A percentile compares a stretch with the other conserved stretches of the same genome.
Evolutionary conservation across 1,140 invertebrate genomes (phyloP).

Genomic region (Megathymus violae): DNA sequence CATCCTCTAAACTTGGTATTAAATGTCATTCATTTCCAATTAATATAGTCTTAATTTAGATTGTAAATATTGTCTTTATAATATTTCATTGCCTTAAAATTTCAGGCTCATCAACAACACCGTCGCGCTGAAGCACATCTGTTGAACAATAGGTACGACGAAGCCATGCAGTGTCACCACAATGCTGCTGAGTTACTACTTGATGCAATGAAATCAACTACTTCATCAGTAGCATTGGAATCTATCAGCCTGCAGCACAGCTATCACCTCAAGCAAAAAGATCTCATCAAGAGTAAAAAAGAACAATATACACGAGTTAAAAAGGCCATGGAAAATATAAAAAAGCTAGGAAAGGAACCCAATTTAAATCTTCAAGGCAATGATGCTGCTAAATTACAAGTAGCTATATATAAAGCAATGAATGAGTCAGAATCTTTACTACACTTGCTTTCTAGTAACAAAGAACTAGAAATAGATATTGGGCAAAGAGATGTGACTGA

Average conservation of each 20-base stretch:
- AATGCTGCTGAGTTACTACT: constrained; percentile 84
- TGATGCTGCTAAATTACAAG: constrained; percentile 79
- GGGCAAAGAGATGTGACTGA: constrained; percentile 56
- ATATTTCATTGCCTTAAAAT: constrained; percentile 26
- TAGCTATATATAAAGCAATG: constrained; percentile 85
- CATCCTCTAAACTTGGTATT: constrained; percentile 76
- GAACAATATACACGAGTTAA: constrained; percentile 85
- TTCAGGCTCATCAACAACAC: constrained; percentile 87
- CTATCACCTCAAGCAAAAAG: constrained; percentile 86
- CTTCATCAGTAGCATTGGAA: constrained; percentile 82
- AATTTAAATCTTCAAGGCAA: constrained; percentile 55
- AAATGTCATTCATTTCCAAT: constrained; percentile 8
- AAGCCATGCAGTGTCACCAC: constrained; percentile 86
- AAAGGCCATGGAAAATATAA: constrained; percentile 83
- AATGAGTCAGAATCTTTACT: constrained; percentile 87
- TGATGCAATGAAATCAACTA: constrained; percentile 84
- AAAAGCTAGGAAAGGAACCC: constrained; percentile 71
- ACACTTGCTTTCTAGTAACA: constrained; percentile 64
- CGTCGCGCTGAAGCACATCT: constrained; percentile 86
- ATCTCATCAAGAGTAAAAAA: constrained; percentile 83
- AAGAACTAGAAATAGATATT: constrained; percentile 47
- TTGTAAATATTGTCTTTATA: neutral
- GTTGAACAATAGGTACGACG: constrained; percentile 84
- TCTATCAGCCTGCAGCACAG: constrained; percentile 86
- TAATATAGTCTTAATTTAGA: constrained; percentile 4